Base-by-base conservation (phyloP, 2,888 invertebrate species). In the Cantharis rustica region DNA sequence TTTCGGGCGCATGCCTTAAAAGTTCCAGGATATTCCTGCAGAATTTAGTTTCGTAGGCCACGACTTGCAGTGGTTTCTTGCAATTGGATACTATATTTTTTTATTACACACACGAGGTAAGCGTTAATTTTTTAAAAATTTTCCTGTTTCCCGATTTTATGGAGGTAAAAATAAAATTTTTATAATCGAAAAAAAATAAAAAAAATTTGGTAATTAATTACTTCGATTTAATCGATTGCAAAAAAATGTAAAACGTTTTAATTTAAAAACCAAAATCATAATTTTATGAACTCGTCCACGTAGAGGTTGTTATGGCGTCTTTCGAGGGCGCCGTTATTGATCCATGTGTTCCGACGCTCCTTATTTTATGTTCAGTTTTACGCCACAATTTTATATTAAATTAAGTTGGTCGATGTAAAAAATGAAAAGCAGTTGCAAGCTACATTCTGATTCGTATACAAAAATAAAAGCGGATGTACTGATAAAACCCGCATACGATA, bases 21-120 rank as follows among this genome's bases (percentile, higher is more conserved):
- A 62, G 76, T 72, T 77, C 79, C 78, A 69, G 78, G 78, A 79
- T 76, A 77, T 76, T 76, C 76, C 80, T 72, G 68, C 73, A 70
- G 75, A 64, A 76, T 72, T 68, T 71, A 74, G 76, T 77, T 70
- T 64, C 23, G 64, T 68, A 62, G 66, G 72, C 72, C 77, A 62
- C 61, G 47, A 69, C 31, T 31, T 69, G 23, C 79, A 78, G 80
- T 79, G 80, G 79, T 79, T 79, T 78, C 78, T 73, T 71, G 47
- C 47, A 76, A 16, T 64, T 64, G 31, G 68, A 77, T 68, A 73
- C 74, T 72, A 64, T 68, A 71, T 71, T 74, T 62, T 63, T 66
- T 26, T 26, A 23, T 61, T 20, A 61, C 20, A 71, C 73, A 62
- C 66, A 61, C 66, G 20, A 73, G 76, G 69, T 66, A 10, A 61